Evolutionary conservation across 2,797 vertebrate genomes (phyloP).

Genomic region (Pangasius mekongensis): DNA sequence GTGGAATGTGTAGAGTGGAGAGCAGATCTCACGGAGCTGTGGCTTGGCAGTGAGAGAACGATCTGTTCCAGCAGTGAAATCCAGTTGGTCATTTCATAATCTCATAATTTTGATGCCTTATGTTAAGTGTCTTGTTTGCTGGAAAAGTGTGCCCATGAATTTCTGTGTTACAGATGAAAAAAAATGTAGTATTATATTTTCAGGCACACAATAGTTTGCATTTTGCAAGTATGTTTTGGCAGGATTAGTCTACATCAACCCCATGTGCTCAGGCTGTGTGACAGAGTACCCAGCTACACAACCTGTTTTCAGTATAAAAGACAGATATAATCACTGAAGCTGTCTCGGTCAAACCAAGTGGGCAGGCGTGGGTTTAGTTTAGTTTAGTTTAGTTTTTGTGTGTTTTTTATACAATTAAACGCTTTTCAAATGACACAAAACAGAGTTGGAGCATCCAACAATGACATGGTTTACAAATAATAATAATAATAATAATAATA

Average conservation of each 20-base stretch:
- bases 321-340: neutral
- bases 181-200: neutral
- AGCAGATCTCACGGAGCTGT: constrained; percentile 53
- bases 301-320: neutral
- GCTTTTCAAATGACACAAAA: neutral
- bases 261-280: neutral
- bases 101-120: constrained; percentile 13
- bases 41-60: constrained; percentile 64
- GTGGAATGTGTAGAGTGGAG: constrained; percentile 60
- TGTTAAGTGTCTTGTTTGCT: constrained; percentile 11
- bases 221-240: neutral
- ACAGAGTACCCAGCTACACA: neutral
- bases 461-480: neutral
- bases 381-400: neutral
- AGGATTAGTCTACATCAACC: neutral
- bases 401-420: neutral
- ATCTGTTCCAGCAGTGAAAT: constrained; percentile 60
- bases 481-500: constrained; percentile 5
- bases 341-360: neutral
- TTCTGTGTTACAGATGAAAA: neutral
- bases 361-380: neutral
- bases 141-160: neutral
- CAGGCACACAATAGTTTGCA: neutral
- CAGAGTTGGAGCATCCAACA: constrained; percentile 4
- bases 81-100: constrained; percentile 32